Conservation (phyloP, 1,140 invertebrate species). For the Nautilus pompilius region DNA sequence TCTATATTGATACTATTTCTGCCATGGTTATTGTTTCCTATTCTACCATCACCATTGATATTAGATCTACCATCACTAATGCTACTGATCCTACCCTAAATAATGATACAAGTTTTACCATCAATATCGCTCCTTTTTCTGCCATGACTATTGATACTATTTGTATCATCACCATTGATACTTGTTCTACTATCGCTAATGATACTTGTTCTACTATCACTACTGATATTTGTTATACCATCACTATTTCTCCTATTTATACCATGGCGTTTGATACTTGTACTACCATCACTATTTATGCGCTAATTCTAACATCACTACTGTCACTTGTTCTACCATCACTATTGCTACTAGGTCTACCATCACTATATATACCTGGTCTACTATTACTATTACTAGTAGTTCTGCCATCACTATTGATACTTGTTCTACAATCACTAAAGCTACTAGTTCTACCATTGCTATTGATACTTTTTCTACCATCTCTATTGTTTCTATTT, state of each 20-base stretch:
- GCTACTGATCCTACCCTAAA: slow-evolving; percentile 6
- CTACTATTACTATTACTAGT: slow-evolving; percentile 19
- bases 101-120: slow-evolving; percentile 10
- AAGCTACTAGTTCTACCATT: slow-evolving; percentile 21
- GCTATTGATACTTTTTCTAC: slow-evolving; percentile 18
- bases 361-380: slow-evolving; percentile 11
- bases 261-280: slow-evolving; percentile 1
- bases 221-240: slow-evolving; percentile 1
- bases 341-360: slow-evolving; percentile 15
- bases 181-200: not conserved
- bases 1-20: not conserved
- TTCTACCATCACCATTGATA: slow-evolving; percentile 7
- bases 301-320: slow-evolving; percentile 10
- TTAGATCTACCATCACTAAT: slow-evolving; percentile 8
- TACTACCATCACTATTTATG: slow-evolving; percentile 17
- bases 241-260: slow-evolving; percentile 4
- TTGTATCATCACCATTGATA: not conserved
- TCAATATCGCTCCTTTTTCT: not conserved
- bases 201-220: not conserved
- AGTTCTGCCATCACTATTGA: slow-evolving; percentile 15
- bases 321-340: slow-evolving; percentile 11
- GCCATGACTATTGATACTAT: not conserved
- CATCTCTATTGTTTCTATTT: slow-evolving; percentile 10
- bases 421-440: slow-evolving; percentile 16
- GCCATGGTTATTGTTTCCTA: not conserved